These are phyloP conservation scores for Aspiorhynchus laticeps DNA, from an alignment of 2,113 vertebrate genomes.

Conservation along the genomic window DNA sequence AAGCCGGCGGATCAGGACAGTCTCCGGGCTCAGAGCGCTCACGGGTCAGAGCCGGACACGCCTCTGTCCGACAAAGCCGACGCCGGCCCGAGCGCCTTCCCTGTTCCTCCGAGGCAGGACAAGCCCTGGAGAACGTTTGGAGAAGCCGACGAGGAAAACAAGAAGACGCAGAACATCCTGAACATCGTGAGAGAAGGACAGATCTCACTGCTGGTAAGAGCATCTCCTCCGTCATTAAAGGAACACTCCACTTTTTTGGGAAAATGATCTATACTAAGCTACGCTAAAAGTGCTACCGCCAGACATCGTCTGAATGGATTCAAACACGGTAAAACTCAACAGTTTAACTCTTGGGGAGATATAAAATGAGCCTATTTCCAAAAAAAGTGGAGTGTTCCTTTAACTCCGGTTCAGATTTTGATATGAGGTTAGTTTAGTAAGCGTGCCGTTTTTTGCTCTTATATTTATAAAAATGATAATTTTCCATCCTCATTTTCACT, in stretches of 20 bases:
- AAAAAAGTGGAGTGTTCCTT: no score
- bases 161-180: conserved; percentile 93
- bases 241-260: no score
- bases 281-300: no score
- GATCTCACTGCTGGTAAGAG: conserved; percentile 92
- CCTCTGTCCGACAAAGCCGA: conserved; percentile 81
- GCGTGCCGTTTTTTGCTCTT: no score
- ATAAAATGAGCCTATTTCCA: no score
- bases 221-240: not conserved
- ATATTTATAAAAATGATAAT: not conserved
- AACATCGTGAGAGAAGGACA: conserved; percentile 96
- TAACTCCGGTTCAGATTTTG: no score
- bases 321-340: no score
- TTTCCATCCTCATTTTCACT: no score
- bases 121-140: conserved; percentile 64
- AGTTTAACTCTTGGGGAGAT: no score
- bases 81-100: conserved; percentile 78
- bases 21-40: conserved; percentile 75
- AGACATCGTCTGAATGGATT: no score
- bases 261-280: no score
- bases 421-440: no score
- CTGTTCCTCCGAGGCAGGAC: conserved; percentile 77
- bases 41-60: conserved; percentile 84
- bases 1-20: conserved; percentile 68
- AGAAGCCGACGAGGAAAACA: conserved; percentile 82